Evolutionary conservation across 2,888 invertebrate species (phyloP).

Genomic region (Andrena haemorrhoa): DNA sequence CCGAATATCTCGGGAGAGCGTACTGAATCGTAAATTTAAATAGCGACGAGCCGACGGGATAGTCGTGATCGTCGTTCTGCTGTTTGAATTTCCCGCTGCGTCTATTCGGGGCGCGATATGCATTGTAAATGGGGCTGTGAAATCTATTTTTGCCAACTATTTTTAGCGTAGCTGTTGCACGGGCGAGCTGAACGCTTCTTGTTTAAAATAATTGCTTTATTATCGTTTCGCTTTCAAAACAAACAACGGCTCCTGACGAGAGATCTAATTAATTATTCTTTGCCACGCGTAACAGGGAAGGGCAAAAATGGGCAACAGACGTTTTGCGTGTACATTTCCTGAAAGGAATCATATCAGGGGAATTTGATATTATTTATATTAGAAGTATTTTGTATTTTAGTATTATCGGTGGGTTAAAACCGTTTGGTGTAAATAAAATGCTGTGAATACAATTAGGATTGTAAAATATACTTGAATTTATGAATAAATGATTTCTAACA

Average conservation of each 20-base stretch:
- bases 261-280: conserved; percentile 11
- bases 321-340: not conserved
- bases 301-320: not conserved
- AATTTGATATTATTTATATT: no score
- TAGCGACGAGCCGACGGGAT: not conserved
- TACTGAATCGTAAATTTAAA: conserved; percentile 35
- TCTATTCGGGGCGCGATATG: conserved; percentile 8
- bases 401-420: no score
- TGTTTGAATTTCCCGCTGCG: conserved; percentile 34
- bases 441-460: no score
- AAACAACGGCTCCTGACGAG: conserved; percentile 5
- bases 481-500: no score
- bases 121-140: conserved; percentile 33
- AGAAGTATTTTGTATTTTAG: no score
- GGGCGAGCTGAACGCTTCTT: not conserved
- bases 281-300: not conserved
- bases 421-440: no score
- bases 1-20: conserved; percentile 12
- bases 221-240: conserved; percentile 5
- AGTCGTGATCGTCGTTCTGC: conserved; percentile 9
- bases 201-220: conserved; percentile 30
- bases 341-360: no score
- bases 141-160: conserved; percentile 29
- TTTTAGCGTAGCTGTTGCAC: conserved; percentile 8
- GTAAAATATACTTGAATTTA: no score